A percentile compares a stretch with the other conserved stretches of the same genome.
phyloP scores from a whole-genome alignment of 2,797 vertebrate species.

The Parauchenoglanis punctatus region DNA sequence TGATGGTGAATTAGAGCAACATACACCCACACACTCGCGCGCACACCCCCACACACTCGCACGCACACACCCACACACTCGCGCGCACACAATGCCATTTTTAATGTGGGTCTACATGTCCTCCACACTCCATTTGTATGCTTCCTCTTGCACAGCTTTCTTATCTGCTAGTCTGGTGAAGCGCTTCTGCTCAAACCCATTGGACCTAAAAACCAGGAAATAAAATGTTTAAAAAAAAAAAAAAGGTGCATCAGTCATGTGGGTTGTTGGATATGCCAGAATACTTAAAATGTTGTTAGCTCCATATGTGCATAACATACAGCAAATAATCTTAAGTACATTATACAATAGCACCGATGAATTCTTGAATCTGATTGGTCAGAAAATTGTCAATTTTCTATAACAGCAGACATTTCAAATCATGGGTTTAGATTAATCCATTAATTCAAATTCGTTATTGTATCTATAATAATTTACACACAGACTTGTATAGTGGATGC shows the following conservation, averaged over 20 bases:
- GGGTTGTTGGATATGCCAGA: too few relatives aligned
- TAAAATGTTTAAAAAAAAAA: neutral
- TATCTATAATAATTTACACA: neutral
- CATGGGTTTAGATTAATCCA: neutral
- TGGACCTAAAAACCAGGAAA: constrained; percentile 79
- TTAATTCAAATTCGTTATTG: neutral
- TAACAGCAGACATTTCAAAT: neutral
- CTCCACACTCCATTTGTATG: constrained; percentile 98
- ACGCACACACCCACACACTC: too few relatives aligned
- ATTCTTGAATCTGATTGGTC: neutral
- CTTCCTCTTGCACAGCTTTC: constrained; percentile 88
- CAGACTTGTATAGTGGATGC: neutral
- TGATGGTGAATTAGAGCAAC: neutral
- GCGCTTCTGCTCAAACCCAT: constrained; percentile 93
- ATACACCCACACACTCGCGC: neutral
- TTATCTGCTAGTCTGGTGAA: constrained; percentile 87
- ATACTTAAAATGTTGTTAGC: neutral
- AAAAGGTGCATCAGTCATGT: neutral
- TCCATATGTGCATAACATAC: neutral
- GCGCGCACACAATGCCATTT: neutral
- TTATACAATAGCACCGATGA: neutral
- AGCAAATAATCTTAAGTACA: neutral
- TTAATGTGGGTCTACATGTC: constrained; percentile 84
- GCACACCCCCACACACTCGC: too few relatives aligned
- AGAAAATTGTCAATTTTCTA: neutral